A percentile compares a stretch with the other conserved stretches of the same genome.
phyloP scores from a whole-genome alignment of 2,797 vertebrate species.

The Microctenopoma stevenorrisi region DNA sequence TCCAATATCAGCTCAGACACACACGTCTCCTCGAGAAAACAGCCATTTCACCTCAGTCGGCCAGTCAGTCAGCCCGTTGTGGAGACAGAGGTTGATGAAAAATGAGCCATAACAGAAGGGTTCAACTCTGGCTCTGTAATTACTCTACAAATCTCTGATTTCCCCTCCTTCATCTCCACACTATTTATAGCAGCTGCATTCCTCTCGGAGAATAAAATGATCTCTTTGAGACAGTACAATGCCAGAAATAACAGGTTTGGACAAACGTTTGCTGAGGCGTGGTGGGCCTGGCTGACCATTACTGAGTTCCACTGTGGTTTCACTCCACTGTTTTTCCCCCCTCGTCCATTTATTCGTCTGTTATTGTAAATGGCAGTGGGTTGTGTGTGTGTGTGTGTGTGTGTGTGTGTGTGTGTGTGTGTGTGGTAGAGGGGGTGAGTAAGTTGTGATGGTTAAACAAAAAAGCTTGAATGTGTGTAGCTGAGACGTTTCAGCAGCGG shows the following conservation, averaged over 20 bases:
- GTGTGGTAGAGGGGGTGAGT: slow-evolving; percentile 10
- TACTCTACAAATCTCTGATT: slow-evolving; percentile 80
- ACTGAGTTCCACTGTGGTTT: slow-evolving; percentile 74
- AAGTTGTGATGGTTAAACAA: slow-evolving; percentile 59
- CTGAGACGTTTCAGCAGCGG: slow-evolving; percentile 11
- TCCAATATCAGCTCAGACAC: slow-evolving; percentile 59
- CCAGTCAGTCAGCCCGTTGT: slow-evolving; percentile 69
- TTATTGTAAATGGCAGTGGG: slow-evolving; percentile 66
- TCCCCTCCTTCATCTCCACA: slow-evolving; percentile 73
- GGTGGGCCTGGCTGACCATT: slow-evolving; percentile 76
- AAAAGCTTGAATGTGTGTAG: slow-evolving; percentile 28
- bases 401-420: background rate
- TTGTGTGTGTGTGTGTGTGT: background rate
- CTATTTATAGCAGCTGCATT: slow-evolving; percentile 78
- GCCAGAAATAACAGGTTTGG: slow-evolving; percentile 81
- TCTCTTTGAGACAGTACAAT: slow-evolving; percentile 77
- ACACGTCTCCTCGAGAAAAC: slow-evolving; percentile 39
- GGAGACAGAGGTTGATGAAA: slow-evolving; percentile 80
- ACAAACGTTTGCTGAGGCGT: slow-evolving; percentile 78
- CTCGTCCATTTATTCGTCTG: slow-evolving; percentile 64
- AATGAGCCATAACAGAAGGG: slow-evolving; percentile 76
- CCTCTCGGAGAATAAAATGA: slow-evolving; percentile 76
- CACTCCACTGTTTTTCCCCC: slow-evolving; percentile 60
- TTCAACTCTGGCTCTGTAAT: slow-evolving; percentile 74
- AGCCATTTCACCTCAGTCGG: slow-evolving; percentile 45